Conservation (phyloP, 2,888 invertebrate genomes). For the Bombylius discolor region DNA sequence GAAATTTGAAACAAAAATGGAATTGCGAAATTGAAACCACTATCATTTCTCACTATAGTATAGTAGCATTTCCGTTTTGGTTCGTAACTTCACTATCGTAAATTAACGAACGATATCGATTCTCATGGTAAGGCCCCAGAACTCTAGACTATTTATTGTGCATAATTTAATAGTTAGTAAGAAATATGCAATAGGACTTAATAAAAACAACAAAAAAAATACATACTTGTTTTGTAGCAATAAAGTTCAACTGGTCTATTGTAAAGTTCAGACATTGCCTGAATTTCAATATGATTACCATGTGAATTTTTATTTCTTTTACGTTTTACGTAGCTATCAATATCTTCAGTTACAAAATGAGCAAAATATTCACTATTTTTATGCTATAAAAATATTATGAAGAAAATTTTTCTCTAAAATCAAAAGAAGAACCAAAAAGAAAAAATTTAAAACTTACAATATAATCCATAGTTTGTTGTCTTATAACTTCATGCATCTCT, state of each 20-base stretch:
- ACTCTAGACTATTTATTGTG: no score
- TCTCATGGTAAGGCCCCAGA: no score
- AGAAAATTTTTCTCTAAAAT: background rate
- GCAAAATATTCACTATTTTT: conserved; percentile 78
- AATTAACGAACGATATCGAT: no score
- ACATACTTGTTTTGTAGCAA: conserved; percentile 31
- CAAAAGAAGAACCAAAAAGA: background rate
- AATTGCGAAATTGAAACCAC: no score
- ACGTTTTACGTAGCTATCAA: conserved; percentile 65
- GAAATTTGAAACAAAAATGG: no score
- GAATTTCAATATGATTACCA: conserved; percentile 84
- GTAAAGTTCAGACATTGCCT: conserved; percentile 81
- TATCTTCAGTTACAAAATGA: conserved; percentile 82
- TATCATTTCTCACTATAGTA: no score
- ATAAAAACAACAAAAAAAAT: no score
- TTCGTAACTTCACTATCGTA: no score
- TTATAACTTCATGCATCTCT: conserved; percentile 71
- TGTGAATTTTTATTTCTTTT: conserved; percentile 69
- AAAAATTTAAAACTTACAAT: conserved; percentile 46
- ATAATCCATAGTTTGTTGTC: conserved; percentile 80
- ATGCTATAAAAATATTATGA: conserved; percentile 39
- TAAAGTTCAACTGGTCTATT: conserved; percentile 79
- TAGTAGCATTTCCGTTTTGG: no score
- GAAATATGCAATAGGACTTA: no score
- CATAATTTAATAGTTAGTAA: no score